Percentiles rank a stretch among this genome's conserved stretches.
phyloP scores from a whole-genome alignment of 2,888 invertebrate genomes.

The Morpho helenor region DNA sequence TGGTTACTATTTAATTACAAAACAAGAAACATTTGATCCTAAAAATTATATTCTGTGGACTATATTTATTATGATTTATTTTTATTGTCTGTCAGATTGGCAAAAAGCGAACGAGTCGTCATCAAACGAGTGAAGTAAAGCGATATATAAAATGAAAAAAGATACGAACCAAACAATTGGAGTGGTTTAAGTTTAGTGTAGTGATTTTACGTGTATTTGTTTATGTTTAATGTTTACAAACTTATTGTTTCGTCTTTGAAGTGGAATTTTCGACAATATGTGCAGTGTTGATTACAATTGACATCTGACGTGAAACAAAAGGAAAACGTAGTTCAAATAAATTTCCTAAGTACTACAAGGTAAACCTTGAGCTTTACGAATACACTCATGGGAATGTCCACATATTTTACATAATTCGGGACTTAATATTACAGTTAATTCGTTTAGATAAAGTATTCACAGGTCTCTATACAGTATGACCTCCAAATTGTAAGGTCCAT shows the following conservation, averaged over 20 bases:
- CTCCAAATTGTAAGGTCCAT: slow-evolving; percentile 51
- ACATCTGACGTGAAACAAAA: slow-evolving; percentile 67
- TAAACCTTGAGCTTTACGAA: slow-evolving; percentile 33
- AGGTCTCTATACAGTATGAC: slow-evolving; percentile 61
- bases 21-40: too few relatives aligned
- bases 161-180: slow-evolving; percentile 30
- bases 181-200: slow-evolving; percentile 34
- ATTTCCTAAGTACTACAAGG: slow-evolving; percentile 35
- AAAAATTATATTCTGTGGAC: slow-evolving; percentile 1
- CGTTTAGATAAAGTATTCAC: slow-evolving; percentile 24
- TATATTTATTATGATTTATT: background rate
- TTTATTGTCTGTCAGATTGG: slow-evolving; percentile 9
- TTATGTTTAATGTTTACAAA: slow-evolving; percentile 34
- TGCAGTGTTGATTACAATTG: slow-evolving; percentile 73
- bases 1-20: too few relatives aligned
- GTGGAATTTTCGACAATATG: slow-evolving; percentile 59
- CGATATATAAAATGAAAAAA: slow-evolving; percentile 39
- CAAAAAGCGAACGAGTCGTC: slow-evolving; percentile 30
- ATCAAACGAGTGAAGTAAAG: slow-evolving; percentile 25
- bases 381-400: slow-evolving; percentile 15
- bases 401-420: slow-evolving; percentile 14
- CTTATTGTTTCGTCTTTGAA: slow-evolving; percentile 41
- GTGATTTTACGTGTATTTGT: slow-evolving; percentile 37
- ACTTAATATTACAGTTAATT: too few relatives aligned
- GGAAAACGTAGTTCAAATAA: slow-evolving; percentile 51